A percentile compares a stretch with the other conserved stretches of the same genome.
Evolutionary conservation across 2,797 vertebrate species (phyloP).

Genomic region (Masticophis lateralis): DNA sequence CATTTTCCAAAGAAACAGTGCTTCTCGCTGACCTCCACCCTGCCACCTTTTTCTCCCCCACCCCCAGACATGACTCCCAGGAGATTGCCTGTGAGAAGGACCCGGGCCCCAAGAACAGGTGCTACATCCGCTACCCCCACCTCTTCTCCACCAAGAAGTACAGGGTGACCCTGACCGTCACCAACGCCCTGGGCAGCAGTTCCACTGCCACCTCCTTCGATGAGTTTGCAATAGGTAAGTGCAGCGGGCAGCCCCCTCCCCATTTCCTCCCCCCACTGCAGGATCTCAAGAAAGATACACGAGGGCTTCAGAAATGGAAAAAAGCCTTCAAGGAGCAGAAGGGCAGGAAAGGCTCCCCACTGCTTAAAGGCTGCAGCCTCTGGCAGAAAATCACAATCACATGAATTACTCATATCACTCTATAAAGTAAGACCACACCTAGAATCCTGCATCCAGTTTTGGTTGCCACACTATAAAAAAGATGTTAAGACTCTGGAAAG

Average conservation of each 20-base stretch:
- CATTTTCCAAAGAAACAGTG: neutral
- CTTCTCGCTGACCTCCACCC: conserved; percentile 28
- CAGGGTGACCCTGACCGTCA: conserved; percentile 88
- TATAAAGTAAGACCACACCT: too few species aligned
- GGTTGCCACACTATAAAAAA: too few species aligned
- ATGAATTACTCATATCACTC: too few species aligned
- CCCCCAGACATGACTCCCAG: conserved; percentile 85
- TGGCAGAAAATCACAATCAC: too few species aligned
- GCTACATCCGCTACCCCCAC: conserved; percentile 89
- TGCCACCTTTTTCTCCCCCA: neutral
- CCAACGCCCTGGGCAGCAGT: conserved; percentile 87
- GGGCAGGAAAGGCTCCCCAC: neutral
- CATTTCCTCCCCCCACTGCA: neutral
- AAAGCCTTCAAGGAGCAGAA: neutral
- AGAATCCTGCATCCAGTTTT: too few species aligned
- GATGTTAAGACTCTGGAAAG: too few species aligned
- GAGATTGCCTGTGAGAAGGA: conserved; percentile 88
- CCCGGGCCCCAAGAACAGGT: conserved; percentile 87
- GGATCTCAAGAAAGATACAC: rapidly evolving
- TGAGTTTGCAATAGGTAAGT: conserved; percentile 88
- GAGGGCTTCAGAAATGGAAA: neutral
- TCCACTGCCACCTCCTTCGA: conserved; percentile 82
- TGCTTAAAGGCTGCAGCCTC: neutral
- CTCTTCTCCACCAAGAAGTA: conserved; percentile 92
- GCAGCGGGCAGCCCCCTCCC: rapidly evolving